These are phyloP conservation scores for Habroteleia sp. DNA, from an alignment of 2,888 invertebrate genomes.

Conservation along the genomic window DNA sequence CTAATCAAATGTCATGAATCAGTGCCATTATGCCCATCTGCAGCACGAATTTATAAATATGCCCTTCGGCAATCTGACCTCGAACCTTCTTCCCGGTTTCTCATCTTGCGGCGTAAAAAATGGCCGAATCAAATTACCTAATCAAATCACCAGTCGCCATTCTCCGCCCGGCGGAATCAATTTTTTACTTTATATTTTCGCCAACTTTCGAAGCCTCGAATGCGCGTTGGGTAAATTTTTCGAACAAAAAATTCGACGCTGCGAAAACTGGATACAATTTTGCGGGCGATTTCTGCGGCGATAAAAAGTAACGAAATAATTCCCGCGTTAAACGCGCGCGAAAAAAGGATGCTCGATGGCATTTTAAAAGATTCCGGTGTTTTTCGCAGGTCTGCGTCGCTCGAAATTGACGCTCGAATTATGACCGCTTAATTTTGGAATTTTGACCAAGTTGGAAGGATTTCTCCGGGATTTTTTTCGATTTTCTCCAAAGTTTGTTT, in stretches of 20 bases:
- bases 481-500: no score
- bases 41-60: slow-evolving; percentile 80
- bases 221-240: slow-evolving; percentile 29
- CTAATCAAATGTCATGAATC: slow-evolving; percentile 81
- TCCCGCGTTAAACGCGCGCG: slow-evolving; percentile 11
- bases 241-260: slow-evolving; percentile 28
- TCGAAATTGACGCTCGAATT: no score
- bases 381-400: no score
- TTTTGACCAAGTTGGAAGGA: no score
- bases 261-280: slow-evolving; percentile 14
- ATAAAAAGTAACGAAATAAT: slow-evolving; percentile 21
- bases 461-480: no score
- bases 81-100: slow-evolving; percentile 33
- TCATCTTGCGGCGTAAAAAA: slow-evolving; percentile 33
- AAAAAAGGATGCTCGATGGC: no score
- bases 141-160: neutral
- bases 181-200: slow-evolving; percentile 34
- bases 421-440: no score
- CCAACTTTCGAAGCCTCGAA: slow-evolving; percentile 33
- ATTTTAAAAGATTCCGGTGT: no score
- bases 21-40: slow-evolving; percentile 80
- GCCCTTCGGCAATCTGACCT: slow-evolving; percentile 69
- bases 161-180: slow-evolving; percentile 12
- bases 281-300: slow-evolving; percentile 7
- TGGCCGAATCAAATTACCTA: slow-evolving; percentile 28